Percentiles rank a stretch among this genome's conserved stretches.
Evolutionary conservation across 37 sponge, comb jelly and placozoan genomes (phyloP).

Genomic region (Agelas oroides): DNA sequence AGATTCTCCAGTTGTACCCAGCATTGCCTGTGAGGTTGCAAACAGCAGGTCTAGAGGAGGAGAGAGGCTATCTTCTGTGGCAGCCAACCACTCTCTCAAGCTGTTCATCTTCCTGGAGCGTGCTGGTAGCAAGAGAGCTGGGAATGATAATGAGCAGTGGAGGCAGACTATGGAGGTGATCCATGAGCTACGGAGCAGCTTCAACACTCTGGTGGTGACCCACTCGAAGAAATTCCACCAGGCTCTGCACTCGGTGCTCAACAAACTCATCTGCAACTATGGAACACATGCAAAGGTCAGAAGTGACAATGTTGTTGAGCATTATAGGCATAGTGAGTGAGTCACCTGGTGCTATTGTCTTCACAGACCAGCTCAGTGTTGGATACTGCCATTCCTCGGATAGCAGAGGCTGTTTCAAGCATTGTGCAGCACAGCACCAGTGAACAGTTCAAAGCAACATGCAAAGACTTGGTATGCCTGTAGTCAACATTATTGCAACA

Average conservation of each 20-base stretch:
- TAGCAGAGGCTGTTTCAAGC: slow-evolving; percentile 56
- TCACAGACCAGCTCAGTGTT: slow-evolving; percentile 11
- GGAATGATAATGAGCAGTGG: slow-evolving; percentile 20
- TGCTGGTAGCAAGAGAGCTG: background rate
- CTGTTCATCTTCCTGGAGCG: slow-evolving; percentile 51
- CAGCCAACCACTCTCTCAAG: slow-evolving; percentile 1
- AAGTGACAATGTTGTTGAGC: too few relatives aligned
- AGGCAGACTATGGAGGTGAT: background rate
- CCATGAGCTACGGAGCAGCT: background rate
- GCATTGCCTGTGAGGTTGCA: background rate
- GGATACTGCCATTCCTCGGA: slow-evolving; percentile 13
- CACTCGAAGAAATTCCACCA: slow-evolving; percentile 30
- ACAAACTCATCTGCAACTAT: slow-evolving; percentile 70
- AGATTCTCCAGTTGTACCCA: background rate
- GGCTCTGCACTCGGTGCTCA: slow-evolving; percentile 55
- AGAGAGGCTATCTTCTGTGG: background rate
- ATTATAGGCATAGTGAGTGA: background rate
- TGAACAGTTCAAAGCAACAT: slow-evolving; percentile 27
- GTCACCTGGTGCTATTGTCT: too few relatives aligned
- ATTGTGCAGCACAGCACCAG: slow-evolving; percentile 40
- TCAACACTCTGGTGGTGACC: background rate
- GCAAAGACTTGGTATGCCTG: background rate
- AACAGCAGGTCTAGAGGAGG: background rate
- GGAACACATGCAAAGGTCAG: slow-evolving; percentile 33
- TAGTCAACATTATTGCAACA: too few relatives aligned